Evolutionary conservation across 2,797 vertebrate genomes (phyloP), one percentile per base, ranked within the genome.

Genomic region (Orestias chungarensis): DNA sequence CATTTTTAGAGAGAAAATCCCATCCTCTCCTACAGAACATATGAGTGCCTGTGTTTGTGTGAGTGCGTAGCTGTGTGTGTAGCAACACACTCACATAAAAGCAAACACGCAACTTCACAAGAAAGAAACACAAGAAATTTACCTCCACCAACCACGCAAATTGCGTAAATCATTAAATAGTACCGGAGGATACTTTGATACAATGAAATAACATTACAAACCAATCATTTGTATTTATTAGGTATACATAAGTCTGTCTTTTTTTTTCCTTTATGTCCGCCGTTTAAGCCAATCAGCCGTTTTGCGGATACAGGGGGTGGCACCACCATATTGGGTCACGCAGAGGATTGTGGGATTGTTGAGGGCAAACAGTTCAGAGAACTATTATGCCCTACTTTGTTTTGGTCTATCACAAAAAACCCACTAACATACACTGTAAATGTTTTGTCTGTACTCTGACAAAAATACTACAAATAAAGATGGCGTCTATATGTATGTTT

Each of bases 1-100:
- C 91, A 90, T 90, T 91, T 92, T 91, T 89, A 93, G 89, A 92
- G 70, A 70, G 75, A 83, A 91, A 90, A 90, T 89, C 87, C 82
- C 85, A 78, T 85, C 82, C 70, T 70, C 68, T 89, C 70, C 78
- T 27, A 76, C 74, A 74, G 83, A 66, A 67, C 65, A 75, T 82
- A 73, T 65, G 73, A 84, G 81, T 69, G 73, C 75, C 67, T 70
- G 64, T 68, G 75, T 76, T 73, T 77, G n/a, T 77, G 62, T 76
- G 33, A 35, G 54, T 77, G 42, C 70, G 73, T 50, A 50, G 79
- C 64, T 74, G 9, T 35, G 59, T 79, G 42, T 73, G 73, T 43
- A 55, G 79, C 64, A 75, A 74, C 71, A 76, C 61, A 66, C 55
- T 73, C 54, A 31, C 46, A 64, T 40, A 35, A n/a, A 54, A 50